These are phyloP conservation scores for Pocillopora damicornis DNA, from an alignment of 64 coral and sea anemone species.

Conservation along the genomic window DNA sequence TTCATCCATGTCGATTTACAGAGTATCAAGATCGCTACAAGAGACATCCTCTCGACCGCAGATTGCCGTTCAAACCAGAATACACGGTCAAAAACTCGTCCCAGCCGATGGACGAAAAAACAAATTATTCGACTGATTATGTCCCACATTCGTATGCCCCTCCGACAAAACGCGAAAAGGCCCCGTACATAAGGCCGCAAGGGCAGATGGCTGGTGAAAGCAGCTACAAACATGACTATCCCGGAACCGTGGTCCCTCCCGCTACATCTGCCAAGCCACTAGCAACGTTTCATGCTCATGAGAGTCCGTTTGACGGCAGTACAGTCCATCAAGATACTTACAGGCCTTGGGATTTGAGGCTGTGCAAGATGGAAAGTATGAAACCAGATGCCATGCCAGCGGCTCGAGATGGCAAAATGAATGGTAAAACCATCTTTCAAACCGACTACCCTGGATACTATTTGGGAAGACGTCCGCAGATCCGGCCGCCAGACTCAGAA, in stretches of 20 bases:
- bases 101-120: constrained; percentile 82
- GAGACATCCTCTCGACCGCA: constrained; percentile 57
- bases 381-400: constrained; percentile 71
- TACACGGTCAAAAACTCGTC: constrained; percentile 68
- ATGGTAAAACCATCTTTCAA: constrained; percentile 85
- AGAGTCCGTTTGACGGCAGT: constrained; percentile 65
- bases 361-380: constrained; percentile 68
- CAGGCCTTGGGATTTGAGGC: constrained; percentile 79
- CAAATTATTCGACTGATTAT: constrained; percentile 82
- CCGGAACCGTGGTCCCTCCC: constrained; percentile 59
- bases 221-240: constrained; percentile 87
- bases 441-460: constrained; percentile 94
- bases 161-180: constrained; percentile 75
- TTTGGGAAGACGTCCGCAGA: constrained; percentile 62
- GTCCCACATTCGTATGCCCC: constrained; percentile 65
- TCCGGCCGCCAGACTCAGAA: constrained; percentile 57
- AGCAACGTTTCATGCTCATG: constrained; percentile 57
- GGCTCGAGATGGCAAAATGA: constrained; percentile 75
- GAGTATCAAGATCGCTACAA: constrained; percentile 95
- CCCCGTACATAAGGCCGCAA: constrained; percentile 71
- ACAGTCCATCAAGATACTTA: constrained; percentile 95
- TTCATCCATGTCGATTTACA: constrained; percentile 77
- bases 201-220: constrained; percentile 78
- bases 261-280: constrained; percentile 81
- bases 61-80: constrained; percentile 81